A percentile compares a stretch with the other conserved stretches of the same genome.
Conservation (phyloP, 2,888 invertebrate species). For the Minunthozetes semirufus region DNA sequence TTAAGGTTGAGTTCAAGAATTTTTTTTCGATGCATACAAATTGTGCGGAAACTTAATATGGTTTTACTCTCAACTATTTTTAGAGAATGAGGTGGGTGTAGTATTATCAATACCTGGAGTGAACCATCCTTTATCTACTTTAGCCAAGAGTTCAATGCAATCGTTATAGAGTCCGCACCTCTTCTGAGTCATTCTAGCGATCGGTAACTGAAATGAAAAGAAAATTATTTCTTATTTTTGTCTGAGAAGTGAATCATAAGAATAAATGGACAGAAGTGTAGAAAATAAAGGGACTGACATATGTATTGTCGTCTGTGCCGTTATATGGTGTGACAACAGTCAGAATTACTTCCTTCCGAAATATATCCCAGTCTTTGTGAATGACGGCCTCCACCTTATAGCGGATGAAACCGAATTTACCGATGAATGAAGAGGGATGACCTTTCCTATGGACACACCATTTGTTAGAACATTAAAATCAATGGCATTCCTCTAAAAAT, state of each 20-base stretch:
- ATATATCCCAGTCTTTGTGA: conserved; percentile 19
- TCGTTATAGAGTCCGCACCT: neutral
- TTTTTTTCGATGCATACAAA: too few relatives aligned
- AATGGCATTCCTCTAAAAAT: neutral
- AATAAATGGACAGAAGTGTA: neutral
- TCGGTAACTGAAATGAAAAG: neutral
- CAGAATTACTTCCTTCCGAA: conserved; percentile 1
- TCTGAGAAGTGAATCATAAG: neutral
- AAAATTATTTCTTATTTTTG: neutral
- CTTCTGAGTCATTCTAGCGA: neutral
- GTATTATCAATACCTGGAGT: neutral
- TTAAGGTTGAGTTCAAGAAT: too few relatives aligned
- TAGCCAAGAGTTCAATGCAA: neutral
- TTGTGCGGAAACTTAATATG: too few relatives aligned
- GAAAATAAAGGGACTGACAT: neutral
- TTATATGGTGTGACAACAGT: neutral
- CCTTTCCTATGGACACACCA: conserved; percentile 1
- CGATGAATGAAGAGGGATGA: conserved; percentile 3
- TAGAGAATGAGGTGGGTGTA: neutral
- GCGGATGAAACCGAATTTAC: conserved; percentile 23
- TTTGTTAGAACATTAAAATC: neutral
- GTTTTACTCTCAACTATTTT: too few relatives aligned
- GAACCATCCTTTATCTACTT: conserved; percentile 17
- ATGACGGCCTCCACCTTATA: conserved; percentile 7
- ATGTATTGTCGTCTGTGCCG: neutral